Percentiles rank a stretch among this genome's conserved stretches.
These are phyloP conservation scores for Thymelicus sylvestris DNA, from an alignment of 2,888 invertebrate genomes.

Conservation along the genomic window DNA sequence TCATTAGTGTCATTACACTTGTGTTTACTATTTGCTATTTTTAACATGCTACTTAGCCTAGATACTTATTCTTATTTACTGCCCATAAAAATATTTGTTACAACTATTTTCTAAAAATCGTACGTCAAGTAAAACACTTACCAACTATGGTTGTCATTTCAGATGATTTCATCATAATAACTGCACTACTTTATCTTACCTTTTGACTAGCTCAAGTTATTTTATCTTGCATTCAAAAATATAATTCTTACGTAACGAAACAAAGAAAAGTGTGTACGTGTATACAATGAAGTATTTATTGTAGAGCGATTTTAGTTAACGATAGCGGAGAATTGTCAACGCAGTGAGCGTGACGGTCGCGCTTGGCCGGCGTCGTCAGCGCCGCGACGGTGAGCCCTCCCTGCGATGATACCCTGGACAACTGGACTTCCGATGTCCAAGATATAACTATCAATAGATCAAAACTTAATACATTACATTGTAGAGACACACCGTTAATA, in stretches of 20 bases:
- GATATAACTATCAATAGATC: conserved; percentile 4
- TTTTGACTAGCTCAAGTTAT: no score
- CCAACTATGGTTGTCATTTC: no score
- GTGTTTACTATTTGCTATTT: no score
- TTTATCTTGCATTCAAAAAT: not conserved
- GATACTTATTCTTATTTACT: no score
- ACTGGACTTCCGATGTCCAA: conserved; percentile 9
- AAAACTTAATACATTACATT: no score
- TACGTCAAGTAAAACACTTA: no score
- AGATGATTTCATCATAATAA: not conserved
- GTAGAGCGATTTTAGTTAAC: conserved; percentile 29
- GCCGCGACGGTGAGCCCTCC: conserved; percentile 45
- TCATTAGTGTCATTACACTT: no score
- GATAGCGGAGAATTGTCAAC: conserved; percentile 54
- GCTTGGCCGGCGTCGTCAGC: conserved; percentile 62
- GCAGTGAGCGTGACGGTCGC: conserved; percentile 71
- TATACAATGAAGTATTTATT: conserved; percentile 28
- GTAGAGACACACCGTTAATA: no score
- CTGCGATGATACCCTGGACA: conserved; percentile 40
- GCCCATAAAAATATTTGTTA: no score
- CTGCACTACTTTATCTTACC: no score
- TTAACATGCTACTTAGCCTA: no score
- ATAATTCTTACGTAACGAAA: conserved; percentile 5
- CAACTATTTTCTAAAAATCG: no score
- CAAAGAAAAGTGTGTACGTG: conserved; percentile 17